phyloP scores from a whole-genome alignment of 2,113 vertebrate species.

The Sitta europaea region DNA sequence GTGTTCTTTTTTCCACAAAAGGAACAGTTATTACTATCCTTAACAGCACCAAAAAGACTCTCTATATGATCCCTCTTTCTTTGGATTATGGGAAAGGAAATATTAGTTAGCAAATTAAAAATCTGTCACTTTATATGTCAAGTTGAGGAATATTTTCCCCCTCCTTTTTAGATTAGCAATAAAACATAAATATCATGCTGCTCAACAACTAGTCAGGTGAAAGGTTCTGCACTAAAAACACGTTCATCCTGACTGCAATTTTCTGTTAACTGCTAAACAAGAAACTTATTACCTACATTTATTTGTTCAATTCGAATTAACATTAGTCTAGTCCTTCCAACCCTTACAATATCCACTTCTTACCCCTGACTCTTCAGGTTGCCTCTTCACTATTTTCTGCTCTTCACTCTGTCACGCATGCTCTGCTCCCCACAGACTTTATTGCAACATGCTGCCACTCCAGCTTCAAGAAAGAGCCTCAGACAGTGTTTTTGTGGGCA shows the following conservation, averaged over 20 bases:
- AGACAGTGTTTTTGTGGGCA: not conserved
- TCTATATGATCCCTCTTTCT: not conserved
- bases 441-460: not conserved
- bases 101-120: not conserved
- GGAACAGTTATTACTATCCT: not conserved
- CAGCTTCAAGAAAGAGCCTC: not conserved
- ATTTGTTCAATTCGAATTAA: not conserved
- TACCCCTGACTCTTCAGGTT: not conserved
- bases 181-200: not conserved
- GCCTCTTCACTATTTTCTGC: not conserved
- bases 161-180: not conserved
- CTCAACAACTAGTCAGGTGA: not conserved
- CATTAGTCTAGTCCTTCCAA: not conserved
- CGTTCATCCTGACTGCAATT: not conserved
- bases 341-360: not conserved
- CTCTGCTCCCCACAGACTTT: not conserved
- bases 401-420: rapidly evolving
- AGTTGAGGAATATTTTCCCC: not conserved
- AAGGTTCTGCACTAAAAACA: not conserved
- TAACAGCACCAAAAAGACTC: not conserved
- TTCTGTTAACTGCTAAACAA: not conserved
- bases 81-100: not conserved
- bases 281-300: not conserved
- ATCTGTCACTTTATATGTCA: not conserved
- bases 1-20: not conserved